Evolutionary conservation across 1,140 invertebrate genomes (phyloP).

Genomic region (honey bee (Apis mellifera)): Amel_HAv3.1 CM009932.2:11529001-11529500

Average conservation of each 20-base stretch:
- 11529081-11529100: slow-evolving; percentile 66
- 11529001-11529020: slow-evolving; percentile 60
- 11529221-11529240: neutral
- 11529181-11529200: slow-evolving; percentile 33
- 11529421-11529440: neutral
- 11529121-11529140: slow-evolving; percentile 40
- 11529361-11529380: neutral
- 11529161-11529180: slow-evolving; percentile 38
- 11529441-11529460: slow-evolving; percentile 10
- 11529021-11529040: slow-evolving; percentile 68
- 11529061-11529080: slow-evolving; percentile 72
- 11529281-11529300: slow-evolving; percentile 75
- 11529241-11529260: slow-evolving; percentile 63
- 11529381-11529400: neutral
- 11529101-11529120: slow-evolving; percentile 29
- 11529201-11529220: slow-evolving; percentile 39
- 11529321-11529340: slow-evolving; percentile 74
- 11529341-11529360: slow-evolving; percentile 36
- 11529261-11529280: slow-evolving; percentile 81
- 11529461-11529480: slow-evolving; percentile 18
- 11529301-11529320: slow-evolving; percentile 80
- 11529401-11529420: neutral
- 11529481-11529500: neutral
- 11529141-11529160: slow-evolving; percentile 1
- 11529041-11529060: slow-evolving; percentile 79